phyloP scores from a whole-genome alignment of 1,140 invertebrate genomes.

The Melitaea cinxia region DNA sequence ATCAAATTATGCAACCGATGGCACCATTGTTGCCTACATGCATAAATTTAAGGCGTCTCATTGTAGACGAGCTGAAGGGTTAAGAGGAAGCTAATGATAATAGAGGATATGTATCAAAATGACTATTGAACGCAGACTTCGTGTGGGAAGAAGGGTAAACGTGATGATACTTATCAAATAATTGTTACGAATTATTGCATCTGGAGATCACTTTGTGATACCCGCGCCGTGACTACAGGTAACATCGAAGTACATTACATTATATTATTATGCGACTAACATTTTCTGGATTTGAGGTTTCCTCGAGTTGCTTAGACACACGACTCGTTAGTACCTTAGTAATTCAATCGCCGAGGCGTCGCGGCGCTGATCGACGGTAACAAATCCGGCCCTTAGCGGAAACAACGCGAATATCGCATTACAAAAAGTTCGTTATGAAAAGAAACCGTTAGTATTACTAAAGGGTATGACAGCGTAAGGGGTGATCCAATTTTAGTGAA shows the following conservation, averaged over 20 bases:
- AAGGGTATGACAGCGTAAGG: conserved; percentile 71
- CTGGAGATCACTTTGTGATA: conserved; percentile 45
- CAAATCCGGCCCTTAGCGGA: conserved; percentile 71
- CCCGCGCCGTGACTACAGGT: conserved; percentile 11
- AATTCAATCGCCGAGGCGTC: conserved; percentile 60
- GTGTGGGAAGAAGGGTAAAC: conserved; percentile 77
- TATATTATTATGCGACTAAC: neutral
- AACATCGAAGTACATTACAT: neutral
- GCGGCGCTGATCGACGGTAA: conserved; percentile 40
- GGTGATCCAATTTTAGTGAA: conserved; percentile 74
- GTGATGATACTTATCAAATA: conserved; percentile 78
- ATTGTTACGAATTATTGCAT: conserved; percentile 77
- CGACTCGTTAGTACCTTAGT: conserved; percentile 25
- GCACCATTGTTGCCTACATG: conserved; percentile 69
- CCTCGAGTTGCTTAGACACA: neutral
- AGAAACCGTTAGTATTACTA: conserved; percentile 76
- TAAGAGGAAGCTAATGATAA: conserved; percentile 58
- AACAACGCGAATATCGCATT: conserved; percentile 75
- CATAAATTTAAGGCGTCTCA: conserved; percentile 73
- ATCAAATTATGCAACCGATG: conserved; percentile 80
- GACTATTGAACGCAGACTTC: conserved; percentile 60
- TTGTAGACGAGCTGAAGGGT: conserved; percentile 69
- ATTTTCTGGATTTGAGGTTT: neutral
- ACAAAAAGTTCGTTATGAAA: conserved; percentile 78
- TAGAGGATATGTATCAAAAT: conserved; percentile 63